Evolutionary conservation across 2,797 vertebrate species (phyloP), one percentile per base, ranked within the genome.

Genomic region (Pseudocheirus occidentalis): DNA sequence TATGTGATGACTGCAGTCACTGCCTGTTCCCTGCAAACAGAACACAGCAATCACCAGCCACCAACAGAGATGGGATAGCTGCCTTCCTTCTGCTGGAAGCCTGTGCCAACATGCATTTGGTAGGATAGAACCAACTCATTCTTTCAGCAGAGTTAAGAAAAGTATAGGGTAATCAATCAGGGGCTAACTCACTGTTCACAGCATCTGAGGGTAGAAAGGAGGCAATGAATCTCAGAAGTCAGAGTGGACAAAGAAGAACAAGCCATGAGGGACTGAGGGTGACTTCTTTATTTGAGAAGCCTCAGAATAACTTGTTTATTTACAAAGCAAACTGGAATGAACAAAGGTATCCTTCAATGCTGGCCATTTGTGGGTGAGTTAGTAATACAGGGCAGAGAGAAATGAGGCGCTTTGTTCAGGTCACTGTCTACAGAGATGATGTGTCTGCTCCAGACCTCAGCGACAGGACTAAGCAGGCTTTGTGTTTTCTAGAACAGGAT

Each of bases 261-360:
- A 66, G 14, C 52, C 55, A 90, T 3, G 66, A 31, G 40, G 56
- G 92, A 91, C 11, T 95, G 54, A 46, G 55, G 24, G 96, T 91
- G 92, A 10, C 4, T 55, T 57, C 90, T 31, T 50, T 53, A 91
- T 56, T 27, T 46, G 90, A 93, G 92, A 91, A 53, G 21, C 54
- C 58, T 94, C 46, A 95, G 95, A 95, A 95, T 89, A 89, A 58
- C 24, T 90, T 58, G 46, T 4, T 94, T 93, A 34, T 91, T 97
- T 95, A 92, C 62, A 97, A 96, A 28, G 46, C 50, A 95, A 31
- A 31, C 58, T 55, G 29, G n/a, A 90, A 9, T 6, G 52, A 55
- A 94, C 81, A 93, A 66, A 95, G 34, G 13, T 0, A 93, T 14
- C 10, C 55, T 93, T 95, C n/a, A 73, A 91, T 58, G 10, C 24